A percentile compares a stretch with the other conserved stretches of the same genome.
phyloP scores from a whole-genome alignment of 92 coral and sea anemone species.

The Actinostola sp. region DNA sequence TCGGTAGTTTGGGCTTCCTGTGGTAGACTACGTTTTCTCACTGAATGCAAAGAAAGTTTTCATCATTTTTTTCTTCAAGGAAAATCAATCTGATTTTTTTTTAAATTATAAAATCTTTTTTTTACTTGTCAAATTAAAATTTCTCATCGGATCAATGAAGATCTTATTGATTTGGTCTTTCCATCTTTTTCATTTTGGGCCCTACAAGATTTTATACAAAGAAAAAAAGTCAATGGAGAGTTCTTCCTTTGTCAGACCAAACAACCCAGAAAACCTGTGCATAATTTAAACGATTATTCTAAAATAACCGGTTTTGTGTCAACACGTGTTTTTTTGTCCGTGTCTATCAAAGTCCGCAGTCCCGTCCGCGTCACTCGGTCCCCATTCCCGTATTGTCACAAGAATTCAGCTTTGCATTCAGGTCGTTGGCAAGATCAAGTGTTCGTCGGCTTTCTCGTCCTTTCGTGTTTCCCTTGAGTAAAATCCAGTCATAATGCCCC shows the following conservation, averaged over 20 bases:
- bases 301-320: conserved; percentile 8
- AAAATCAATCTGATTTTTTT: too few relatives aligned
- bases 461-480: neutral
- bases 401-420: neutral
- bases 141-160: too few relatives aligned
- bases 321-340: conserved; percentile 1
- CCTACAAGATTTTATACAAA: too few relatives aligned
- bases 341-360: conserved; percentile 14
- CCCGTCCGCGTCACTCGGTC: conserved; percentile 38
- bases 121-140: too few relatives aligned
- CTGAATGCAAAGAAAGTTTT: too few relatives aligned
- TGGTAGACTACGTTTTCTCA: too few relatives aligned
- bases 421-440: conserved; percentile 1
- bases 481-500: conserved; percentile 58
- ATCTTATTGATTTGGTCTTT: too few relatives aligned
- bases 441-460: conserved; percentile 9
- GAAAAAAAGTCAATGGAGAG: too few relatives aligned
- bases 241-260: conserved; percentile 2
- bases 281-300: neutral
- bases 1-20: too few relatives aligned
- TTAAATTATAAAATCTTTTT: too few relatives aligned
- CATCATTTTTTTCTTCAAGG: too few relatives aligned
- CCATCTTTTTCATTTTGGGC: too few relatives aligned
- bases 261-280: conserved; percentile 2
- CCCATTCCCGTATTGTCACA: neutral